These are phyloP conservation scores for Orgyia antiqua DNA, from an alignment of 2,888 invertebrate species.

Conservation along the genomic window DNA sequence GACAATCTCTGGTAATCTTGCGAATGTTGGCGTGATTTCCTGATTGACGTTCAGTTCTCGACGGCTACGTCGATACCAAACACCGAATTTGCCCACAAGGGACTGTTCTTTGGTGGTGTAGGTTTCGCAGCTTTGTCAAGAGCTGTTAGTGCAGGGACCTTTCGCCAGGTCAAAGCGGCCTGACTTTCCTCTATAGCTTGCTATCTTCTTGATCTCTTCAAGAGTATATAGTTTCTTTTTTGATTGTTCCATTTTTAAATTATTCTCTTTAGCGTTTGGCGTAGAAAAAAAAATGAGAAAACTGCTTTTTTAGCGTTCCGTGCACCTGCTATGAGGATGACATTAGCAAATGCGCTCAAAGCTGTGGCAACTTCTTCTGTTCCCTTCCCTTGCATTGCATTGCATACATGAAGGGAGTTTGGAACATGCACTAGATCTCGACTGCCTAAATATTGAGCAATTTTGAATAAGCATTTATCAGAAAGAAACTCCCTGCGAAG, in stretches of 20 bases:
- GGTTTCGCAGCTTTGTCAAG: not conserved
- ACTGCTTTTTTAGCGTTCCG: not conserved
- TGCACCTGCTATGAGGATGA: not conserved
- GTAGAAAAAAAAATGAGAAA: no score
- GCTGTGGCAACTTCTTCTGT: not conserved
- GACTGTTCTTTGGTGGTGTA: slow-evolving; percentile 1
- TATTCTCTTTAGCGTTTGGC: no score
- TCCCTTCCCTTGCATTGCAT: not conserved
- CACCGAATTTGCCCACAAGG: slow-evolving; percentile 1
- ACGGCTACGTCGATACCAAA: slow-evolving; percentile 3
- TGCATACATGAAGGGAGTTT: not conserved
- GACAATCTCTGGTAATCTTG: not conserved
- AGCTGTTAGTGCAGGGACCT: not conserved
- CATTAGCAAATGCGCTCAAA: not conserved
- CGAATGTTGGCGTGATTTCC: not conserved
- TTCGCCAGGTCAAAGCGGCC: slow-evolving; percentile 1
- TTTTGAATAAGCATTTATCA: not conserved
- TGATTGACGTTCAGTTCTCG: slow-evolving; percentile 2
- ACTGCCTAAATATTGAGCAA: no score
- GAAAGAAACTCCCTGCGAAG: not conserved
- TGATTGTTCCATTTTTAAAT: no score
- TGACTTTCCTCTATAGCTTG: not conserved
- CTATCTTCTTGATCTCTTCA: slow-evolving; percentile 1
- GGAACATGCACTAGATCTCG: not conserved
- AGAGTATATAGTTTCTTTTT: not conserved